These are phyloP conservation scores for Aphelinus certus DNA, from an alignment of 1,140 invertebrate species.

Conservation along the genomic window DNA sequence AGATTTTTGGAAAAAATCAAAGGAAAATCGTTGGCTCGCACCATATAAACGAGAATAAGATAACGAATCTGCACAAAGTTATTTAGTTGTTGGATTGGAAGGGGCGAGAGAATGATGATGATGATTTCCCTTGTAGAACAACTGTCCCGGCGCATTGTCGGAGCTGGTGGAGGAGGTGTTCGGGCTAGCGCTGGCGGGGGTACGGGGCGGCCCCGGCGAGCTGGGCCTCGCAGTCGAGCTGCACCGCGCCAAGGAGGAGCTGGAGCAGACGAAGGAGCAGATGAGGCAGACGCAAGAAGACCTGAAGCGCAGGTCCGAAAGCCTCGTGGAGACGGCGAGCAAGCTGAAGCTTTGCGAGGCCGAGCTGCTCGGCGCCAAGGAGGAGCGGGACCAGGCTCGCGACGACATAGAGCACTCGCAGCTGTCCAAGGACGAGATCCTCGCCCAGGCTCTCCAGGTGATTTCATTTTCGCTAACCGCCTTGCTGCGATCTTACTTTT, in stretches of 20 bases:
- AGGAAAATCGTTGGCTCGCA: too few relatives aligned
- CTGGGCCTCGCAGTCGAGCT: slow-evolving; percentile 73
- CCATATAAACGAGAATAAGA: too few relatives aligned
- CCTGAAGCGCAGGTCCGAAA: slow-evolving; percentile 80
- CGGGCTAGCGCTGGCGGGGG: slow-evolving; percentile 72
- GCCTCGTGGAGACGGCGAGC: slow-evolving; percentile 81
- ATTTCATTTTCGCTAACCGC: not conserved
- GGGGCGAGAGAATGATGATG: too few relatives aligned
- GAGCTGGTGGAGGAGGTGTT: slow-evolving; percentile 77
- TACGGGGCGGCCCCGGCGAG: slow-evolving; percentile 65
- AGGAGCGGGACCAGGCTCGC: slow-evolving; percentile 83
- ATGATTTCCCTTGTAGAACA: slow-evolving; percentile 40
- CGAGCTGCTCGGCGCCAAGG: slow-evolving; percentile 79
- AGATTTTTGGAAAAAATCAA: too few relatives aligned
- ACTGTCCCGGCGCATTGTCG: slow-evolving; percentile 53
- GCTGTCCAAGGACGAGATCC: slow-evolving; percentile 81
- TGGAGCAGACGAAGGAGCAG: slow-evolving; percentile 79
- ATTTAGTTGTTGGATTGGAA: too few relatives aligned
- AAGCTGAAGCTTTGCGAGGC: slow-evolving; percentile 85
- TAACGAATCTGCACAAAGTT: too few relatives aligned
- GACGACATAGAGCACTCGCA: slow-evolving; percentile 74
- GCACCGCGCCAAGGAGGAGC: slow-evolving; percentile 81
- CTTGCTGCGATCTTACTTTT: too few relatives aligned
- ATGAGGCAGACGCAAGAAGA: slow-evolving; percentile 81
- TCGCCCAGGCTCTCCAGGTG: slow-evolving; percentile 82